Evolutionary conservation across 1,140 invertebrate genomes (phyloP), one percentile per base, ranked within the genome.

Genomic region (Agrypnia vestita): DNA sequence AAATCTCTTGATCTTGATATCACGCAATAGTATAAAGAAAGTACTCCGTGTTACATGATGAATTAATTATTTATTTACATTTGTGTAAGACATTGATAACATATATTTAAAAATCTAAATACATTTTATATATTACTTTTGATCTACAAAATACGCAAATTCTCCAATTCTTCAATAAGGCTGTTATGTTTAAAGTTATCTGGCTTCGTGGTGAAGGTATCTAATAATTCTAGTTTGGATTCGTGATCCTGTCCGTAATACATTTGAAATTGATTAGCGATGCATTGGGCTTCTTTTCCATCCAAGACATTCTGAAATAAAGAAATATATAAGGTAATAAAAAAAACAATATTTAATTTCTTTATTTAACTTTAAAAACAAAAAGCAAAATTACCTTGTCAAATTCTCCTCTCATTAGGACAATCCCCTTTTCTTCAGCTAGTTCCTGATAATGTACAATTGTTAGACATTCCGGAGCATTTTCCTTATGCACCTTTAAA

Each of bases 351-450:
- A n/a, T n/a, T n/a, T n/a, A n/a, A n/a, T n/a, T n/a, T n/a, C n/a
- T n/a, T n/a, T n/a, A n/a, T n/a, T n/a, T n/a, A n/a, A n/a, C n/a
- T n/a, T n/a, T n/a, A n/a, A n/a, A 51, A 12, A 72, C 25, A 43
- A 61, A 35, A 21, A n/a, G 35, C 67, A 62, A 25, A 43, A n/a
- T 49, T 81, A 88, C 89, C 87, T 92, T 93, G 86, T 98, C 95
- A 89, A 93, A 97, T 87, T 97, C 95, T 53, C 96, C 97, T 75
- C 93, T 91, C 96, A 97, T 96, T 17, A 97, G 86, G 21, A 97
- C 92, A 71, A 97, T 91, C 8, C 92, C 94, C 88, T 97, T 97
- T 46, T 92, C 90, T 44, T 93, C 91, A 83, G 90, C 89, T 8
- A 97, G 89, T 85, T 98, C 97, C 12, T 93, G 93, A 84, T 95